phyloP scores from a whole-genome alignment of 2,797 vertebrate species.

The Danio kyathit region DNA sequence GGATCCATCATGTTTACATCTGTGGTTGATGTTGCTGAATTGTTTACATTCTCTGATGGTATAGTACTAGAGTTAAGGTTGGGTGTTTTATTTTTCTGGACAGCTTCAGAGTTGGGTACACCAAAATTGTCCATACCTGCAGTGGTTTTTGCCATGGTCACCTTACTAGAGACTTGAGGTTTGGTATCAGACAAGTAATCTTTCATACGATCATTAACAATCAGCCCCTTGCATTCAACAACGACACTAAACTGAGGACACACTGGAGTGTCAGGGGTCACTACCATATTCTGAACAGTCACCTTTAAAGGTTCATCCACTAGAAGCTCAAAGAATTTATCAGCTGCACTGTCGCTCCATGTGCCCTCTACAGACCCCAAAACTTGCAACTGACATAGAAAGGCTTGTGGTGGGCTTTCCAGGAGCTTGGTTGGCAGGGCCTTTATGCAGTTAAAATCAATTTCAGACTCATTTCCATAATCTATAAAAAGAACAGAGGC shows the following conservation, averaged over 20 bases:
- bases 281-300: conserved; percentile 66
- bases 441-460: conserved; percentile 67
- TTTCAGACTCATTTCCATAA: conserved; percentile 77
- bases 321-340: conserved; percentile 80
- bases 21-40: background rate
- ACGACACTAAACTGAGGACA: conserved; percentile 71
- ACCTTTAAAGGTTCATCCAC: conserved; percentile 79
- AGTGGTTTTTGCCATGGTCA: background rate
- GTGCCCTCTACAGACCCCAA: conserved; percentile 76
- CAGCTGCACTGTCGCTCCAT: conserved; percentile 79
- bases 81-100: background rate
- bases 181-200: conserved; percentile 61
- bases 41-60: background rate
- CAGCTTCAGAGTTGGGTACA: background rate
- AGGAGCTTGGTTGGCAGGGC: conserved; percentile 73
- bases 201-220: conserved; percentile 78
- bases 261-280: conserved; percentile 59
- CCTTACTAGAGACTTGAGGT: background rate
- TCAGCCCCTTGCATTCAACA: conserved; percentile 70
- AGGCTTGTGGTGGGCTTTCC: conserved; percentile 80
- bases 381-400: conserved; percentile 84
- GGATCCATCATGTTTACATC: background rate
- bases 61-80: background rate
- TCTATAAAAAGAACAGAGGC: conserved; percentile 77
- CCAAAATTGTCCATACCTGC: conserved; percentile 1